Evolutionary conservation across 1,140 invertebrate genomes (phyloP).

Genomic region (Theocolax elegans): DNA sequence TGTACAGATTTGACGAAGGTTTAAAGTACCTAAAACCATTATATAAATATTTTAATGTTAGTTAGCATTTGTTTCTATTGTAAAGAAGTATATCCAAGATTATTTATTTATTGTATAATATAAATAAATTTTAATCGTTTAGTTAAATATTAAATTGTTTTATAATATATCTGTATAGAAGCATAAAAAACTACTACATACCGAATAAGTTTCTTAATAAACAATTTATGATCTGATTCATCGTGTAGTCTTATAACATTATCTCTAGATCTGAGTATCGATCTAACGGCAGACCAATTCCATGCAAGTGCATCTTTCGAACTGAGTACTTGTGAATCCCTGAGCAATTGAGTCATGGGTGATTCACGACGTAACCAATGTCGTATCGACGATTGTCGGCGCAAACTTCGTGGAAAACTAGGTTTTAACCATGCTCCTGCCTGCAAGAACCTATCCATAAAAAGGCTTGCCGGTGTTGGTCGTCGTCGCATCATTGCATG

Average conservation of each 20-base stretch:
- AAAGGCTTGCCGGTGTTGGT: slow-evolving; percentile 82
- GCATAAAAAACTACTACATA: not conserved
- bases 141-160: no score
- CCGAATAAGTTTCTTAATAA: slow-evolving; percentile 80
- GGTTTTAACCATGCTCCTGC: slow-evolving; percentile 60
- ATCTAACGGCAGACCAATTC: slow-evolving; percentile 75
- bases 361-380: slow-evolving; percentile 62
- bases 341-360: slow-evolving; percentile 64
- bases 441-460: slow-evolving; percentile 83
- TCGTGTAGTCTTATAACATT: slow-evolving; percentile 53
- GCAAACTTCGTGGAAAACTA: slow-evolving; percentile 52
- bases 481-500: slow-evolving; percentile 83
- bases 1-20: slow-evolving; percentile 87
- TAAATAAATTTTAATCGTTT: no score
- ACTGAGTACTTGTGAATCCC: slow-evolving; percentile 72
- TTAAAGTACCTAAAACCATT: slow-evolving; percentile 79
- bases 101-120: not conserved
- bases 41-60: not conserved
- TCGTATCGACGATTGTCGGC: slow-evolving; percentile 48
- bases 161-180: not conserved
- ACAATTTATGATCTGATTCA: slow-evolving; percentile 81
- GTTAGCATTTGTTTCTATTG: not conserved
- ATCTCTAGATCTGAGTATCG: slow-evolving; percentile 67
- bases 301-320: slow-evolving; percentile 70
- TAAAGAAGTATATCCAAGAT: not conserved